These are phyloP conservation scores for Pherbina coryleti DNA, from an alignment of 2,888 invertebrate genomes.

Conservation along the genomic window DNA sequence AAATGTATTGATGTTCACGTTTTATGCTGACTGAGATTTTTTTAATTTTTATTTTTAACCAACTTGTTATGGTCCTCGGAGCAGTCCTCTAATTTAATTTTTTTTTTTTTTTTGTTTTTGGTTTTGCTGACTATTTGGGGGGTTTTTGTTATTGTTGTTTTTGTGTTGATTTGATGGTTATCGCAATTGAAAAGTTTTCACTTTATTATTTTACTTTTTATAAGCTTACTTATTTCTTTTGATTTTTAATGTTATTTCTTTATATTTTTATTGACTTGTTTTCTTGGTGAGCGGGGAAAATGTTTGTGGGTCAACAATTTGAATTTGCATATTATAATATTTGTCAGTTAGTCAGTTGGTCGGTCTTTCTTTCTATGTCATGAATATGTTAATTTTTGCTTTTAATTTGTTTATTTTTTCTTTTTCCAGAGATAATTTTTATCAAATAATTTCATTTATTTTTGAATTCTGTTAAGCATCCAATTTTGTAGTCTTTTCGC, in stretches of 20 bases:
- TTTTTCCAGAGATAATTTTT: not conserved
- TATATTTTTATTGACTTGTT: constrained; percentile 19
- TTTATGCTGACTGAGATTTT: constrained; percentile 27
- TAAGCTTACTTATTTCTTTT: constrained; percentile 46
- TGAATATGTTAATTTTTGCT: constrained; percentile 15
- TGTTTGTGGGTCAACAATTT: constrained; percentile 46
- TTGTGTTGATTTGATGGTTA: not conserved
- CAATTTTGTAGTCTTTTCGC: not conserved
- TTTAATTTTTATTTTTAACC: not conserved
- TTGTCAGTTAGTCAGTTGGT: not conserved
- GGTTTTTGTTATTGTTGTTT: not conserved
- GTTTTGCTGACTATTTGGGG: not conserved
- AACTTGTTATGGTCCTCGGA: not conserved
- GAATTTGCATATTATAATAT: constrained; percentile 52
- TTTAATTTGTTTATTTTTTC: constrained; percentile 16
- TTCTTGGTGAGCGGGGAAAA: constrained; percentile 31
- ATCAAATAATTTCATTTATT: not conserved
- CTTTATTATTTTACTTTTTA: constrained; percentile 27
- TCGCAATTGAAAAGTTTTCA: constrained; percentile 26
- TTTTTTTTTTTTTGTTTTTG: not conserved
- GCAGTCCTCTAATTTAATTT: constrained; percentile 18
- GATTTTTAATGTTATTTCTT: constrained; percentile 11
- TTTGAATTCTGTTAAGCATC: no score
- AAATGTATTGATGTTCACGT: constrained; percentile 64
- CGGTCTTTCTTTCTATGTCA: not conserved